Percentiles rank a stretch among this genome's conserved stretches.
phyloP scores from a whole-genome alignment of 2,888 invertebrate species.

The Platerodrilus igneus region DNA sequence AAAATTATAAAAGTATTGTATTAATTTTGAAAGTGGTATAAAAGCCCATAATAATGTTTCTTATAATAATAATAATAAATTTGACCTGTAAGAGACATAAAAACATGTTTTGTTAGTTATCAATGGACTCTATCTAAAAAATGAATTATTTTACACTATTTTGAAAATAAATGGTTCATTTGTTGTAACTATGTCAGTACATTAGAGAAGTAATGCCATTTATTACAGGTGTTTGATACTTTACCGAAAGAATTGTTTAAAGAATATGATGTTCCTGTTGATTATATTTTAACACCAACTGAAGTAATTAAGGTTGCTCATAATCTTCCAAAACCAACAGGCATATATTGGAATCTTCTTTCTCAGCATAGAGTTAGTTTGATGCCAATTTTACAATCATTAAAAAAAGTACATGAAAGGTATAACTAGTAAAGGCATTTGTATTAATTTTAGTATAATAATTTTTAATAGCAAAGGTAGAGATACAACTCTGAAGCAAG shows the following conservation, averaged over 20 bases:
- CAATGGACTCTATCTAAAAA: too few relatives aligned
- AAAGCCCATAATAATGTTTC: too few relatives aligned
- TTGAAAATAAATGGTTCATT: conserved; percentile 21
- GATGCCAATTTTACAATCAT: conserved; percentile 67
- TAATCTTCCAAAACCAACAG: conserved; percentile 60
- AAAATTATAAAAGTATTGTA: too few relatives aligned
- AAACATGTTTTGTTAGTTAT: too few relatives aligned
- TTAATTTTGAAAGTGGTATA: too few relatives aligned
- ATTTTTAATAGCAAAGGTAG: conserved; percentile 63
- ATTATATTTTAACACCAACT: conserved; percentile 81
- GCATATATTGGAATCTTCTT: conserved; percentile 76
- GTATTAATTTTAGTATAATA: not conserved
- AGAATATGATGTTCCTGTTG: conserved; percentile 78
- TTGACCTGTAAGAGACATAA: too few relatives aligned
- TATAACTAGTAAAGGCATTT: conserved; percentile 34
- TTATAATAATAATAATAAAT: too few relatives aligned
- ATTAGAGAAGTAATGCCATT: too few relatives aligned
- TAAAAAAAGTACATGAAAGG: conserved; percentile 66
- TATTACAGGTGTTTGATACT: conserved; percentile 69
- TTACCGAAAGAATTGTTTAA: conserved; percentile 71
- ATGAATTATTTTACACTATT: not conserved
- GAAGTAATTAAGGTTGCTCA: conserved; percentile 63
- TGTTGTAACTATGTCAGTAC: too few relatives aligned
- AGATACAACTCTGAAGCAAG: conserved; percentile 60
- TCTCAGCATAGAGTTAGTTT: conserved; percentile 66